Conservation (phyloP, 1,140 invertebrate genomes). For the Temnothorax curvispinosus region DNA sequence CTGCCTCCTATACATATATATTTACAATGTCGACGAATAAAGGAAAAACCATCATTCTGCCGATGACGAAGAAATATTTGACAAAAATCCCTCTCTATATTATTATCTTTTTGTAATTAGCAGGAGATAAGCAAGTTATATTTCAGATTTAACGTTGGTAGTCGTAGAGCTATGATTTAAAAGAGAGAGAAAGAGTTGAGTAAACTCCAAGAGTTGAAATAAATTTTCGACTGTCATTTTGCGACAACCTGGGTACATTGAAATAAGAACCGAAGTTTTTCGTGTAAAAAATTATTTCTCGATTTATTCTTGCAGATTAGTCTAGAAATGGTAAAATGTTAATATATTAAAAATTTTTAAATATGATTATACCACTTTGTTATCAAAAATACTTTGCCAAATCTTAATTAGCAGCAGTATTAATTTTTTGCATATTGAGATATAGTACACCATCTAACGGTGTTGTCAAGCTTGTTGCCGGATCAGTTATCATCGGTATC, state of each 20-base stretch:
- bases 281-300: not conserved
- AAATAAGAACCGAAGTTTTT: not conserved
- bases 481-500: conserved; percentile 66
- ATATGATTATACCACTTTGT: not conserved
- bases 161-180: not conserved
- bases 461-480: conserved; percentile 25
- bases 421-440: conserved; percentile 59
- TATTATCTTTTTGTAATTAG: not conserved
- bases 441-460: conserved; percentile 39
- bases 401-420: not conserved
- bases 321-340: not conserved
- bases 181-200: not conserved
- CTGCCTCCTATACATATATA: conserved; percentile 17
- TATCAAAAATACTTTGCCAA: not conserved
- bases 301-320: not conserved
- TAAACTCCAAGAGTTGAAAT: not conserved
- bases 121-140: not conserved
- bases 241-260: not conserved
- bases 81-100: not conserved
- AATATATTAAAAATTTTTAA: not conserved
- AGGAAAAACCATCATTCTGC: conserved; percentile 24
- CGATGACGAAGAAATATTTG: not conserved
- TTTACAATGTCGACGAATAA: conserved; percentile 40
- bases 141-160: not conserved
- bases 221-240: not conserved